These are phyloP conservation scores for Silurus meridionalis DNA, from an alignment of 2,113 vertebrate genomes.

Conservation along the genomic window DNA sequence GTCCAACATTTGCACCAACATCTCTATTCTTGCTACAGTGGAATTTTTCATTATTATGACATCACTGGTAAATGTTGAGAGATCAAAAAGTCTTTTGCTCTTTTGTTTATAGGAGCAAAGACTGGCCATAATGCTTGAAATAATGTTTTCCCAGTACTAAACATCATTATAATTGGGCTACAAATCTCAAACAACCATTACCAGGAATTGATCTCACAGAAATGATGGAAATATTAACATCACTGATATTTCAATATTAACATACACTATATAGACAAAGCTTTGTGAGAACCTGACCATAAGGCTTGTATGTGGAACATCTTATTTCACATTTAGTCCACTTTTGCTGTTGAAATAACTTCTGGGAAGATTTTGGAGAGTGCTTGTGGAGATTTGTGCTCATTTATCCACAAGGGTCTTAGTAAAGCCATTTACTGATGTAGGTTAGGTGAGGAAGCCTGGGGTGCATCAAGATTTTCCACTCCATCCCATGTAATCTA, in stretches of 20 bases:
- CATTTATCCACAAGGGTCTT: too few species aligned
- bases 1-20: not conserved
- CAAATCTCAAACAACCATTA: not conserved
- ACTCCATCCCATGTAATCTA: too few species aligned
- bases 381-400: too few species aligned
- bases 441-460: too few species aligned
- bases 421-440: too few species aligned
- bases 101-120: not conserved
- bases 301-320: too few species aligned
- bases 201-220: not conserved
- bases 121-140: not conserved
- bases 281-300: too few species aligned
- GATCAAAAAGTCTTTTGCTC: not conserved
- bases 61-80: not conserved
- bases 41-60: not conserved
- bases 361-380: too few species aligned
- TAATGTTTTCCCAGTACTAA: not conserved
- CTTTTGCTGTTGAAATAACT: too few species aligned
- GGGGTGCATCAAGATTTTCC: too few species aligned
- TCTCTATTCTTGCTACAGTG: not conserved
- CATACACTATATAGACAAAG: too few species aligned
- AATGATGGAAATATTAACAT: not conserved
- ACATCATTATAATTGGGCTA: not conserved
- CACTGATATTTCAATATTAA: not conserved
- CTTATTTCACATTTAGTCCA: too few species aligned